Evolutionary conservation across 2,113 vertebrate genomes (phyloP).

Genomic region (Aphyosemion australe): DNA sequence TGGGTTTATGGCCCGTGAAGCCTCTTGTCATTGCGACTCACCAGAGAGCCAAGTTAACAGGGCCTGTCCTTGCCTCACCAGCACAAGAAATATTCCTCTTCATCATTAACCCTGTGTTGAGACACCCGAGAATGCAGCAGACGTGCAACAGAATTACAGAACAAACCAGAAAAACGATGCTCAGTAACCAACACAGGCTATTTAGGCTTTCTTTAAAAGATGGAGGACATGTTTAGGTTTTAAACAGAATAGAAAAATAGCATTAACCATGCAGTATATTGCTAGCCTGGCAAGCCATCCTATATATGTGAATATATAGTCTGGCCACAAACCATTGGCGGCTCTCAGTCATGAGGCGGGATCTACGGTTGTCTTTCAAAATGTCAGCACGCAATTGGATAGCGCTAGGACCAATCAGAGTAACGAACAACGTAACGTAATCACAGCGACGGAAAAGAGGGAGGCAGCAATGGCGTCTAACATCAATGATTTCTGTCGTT

Average conservation of each 20-base stretch:
- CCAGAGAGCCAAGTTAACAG: slow-evolving; percentile 76
- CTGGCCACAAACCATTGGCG: too few species aligned
- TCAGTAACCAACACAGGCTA: slow-evolving; percentile 12
- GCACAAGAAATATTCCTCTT: slow-evolving; percentile 59
- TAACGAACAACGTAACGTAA: too few species aligned
- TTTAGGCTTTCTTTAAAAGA: neutral
- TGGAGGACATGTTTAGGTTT: neutral
- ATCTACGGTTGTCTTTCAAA: too few species aligned
- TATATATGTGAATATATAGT: too few species aligned
- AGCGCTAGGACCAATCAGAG: too few species aligned
- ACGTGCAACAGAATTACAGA: slow-evolving; percentile 17
- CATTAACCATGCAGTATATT: too few species aligned
- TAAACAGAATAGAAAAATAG: neutral
- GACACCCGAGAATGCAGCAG: slow-evolving; percentile 31
- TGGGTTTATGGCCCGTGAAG: slow-evolving; percentile 78
- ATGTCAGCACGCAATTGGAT: too few species aligned
- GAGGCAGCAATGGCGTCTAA: too few species aligned
- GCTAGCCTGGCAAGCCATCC: too few species aligned
- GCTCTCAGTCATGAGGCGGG: too few species aligned
- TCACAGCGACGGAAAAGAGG: too few species aligned
- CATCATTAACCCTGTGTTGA: slow-evolving; percentile 60
- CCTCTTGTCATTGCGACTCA: slow-evolving; percentile 74
- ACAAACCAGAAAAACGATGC: neutral
- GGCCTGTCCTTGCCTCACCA: slow-evolving; percentile 65
- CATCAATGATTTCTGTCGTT: too few species aligned